A percentile compares a stretch with the other conserved stretches of the same genome.
phyloP scores from a whole-genome alignment of 2,113 vertebrate genomes.

The Daphoenositta chrysoptera region DNA sequence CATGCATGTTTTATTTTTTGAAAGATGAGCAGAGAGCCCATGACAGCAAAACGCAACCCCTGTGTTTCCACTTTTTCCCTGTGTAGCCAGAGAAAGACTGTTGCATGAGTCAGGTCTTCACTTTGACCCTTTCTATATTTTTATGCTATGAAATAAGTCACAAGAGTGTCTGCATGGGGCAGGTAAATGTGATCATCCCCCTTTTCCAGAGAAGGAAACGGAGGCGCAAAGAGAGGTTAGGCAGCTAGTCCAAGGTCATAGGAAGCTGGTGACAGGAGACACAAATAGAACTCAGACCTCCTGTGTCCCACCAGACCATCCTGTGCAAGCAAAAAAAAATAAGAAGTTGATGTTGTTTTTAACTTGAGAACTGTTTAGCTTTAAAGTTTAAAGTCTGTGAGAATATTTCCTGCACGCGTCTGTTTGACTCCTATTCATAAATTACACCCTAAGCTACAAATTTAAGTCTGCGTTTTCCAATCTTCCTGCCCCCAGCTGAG shows the following conservation, averaged over 20 bases:
- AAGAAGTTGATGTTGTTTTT: constrained; percentile 27
- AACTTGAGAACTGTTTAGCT: constrained; percentile 48
- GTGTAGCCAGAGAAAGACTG: background rate
- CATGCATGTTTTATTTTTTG: background rate
- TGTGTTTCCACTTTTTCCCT: rapidly evolving
- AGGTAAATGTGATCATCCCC: background rate
- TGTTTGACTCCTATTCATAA: background rate
- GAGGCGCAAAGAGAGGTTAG: background rate
- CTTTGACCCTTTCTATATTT: background rate
- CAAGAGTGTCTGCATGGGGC: background rate
- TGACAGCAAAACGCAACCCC: background rate
- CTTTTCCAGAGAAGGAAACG: background rate
- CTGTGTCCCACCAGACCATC: constrained; percentile 37
- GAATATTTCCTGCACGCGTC: constrained; percentile 37
- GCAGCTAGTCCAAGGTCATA: constrained; percentile 19
- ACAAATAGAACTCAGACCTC: constrained; percentile 40
- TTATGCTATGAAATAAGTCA: background rate
- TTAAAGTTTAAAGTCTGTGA: constrained; percentile 18
- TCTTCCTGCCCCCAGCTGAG: constrained; percentile 33
- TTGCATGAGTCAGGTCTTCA: background rate
- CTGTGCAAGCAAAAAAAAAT: constrained; percentile 32
- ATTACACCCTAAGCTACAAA: background rate
- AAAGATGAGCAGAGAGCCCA: background rate
- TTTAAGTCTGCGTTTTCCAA: constrained; percentile 1
- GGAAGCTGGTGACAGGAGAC: constrained; percentile 43